A percentile compares a stretch with the other conserved stretches of the same genome.
Evolutionary conservation across 1,140 invertebrate species (phyloP).

Genomic region (Lepidotrigona ventralis): DNA sequence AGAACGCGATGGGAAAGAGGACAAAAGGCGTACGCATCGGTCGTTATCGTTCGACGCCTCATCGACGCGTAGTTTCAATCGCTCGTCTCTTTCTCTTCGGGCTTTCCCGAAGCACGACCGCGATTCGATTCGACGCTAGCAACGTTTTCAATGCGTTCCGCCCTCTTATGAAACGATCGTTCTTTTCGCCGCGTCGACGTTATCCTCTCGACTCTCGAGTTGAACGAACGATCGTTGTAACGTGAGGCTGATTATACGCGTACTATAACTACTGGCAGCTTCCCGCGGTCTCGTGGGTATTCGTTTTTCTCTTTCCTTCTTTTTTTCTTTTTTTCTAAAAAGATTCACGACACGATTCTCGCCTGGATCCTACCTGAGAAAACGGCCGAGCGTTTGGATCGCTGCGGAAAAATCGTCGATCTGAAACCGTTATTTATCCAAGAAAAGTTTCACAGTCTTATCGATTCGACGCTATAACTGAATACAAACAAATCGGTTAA

Average conservation of each 20-base stretch:
- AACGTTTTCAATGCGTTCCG: slow-evolving; percentile 23
- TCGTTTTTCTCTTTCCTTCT: neutral
- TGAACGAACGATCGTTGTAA: neutral
- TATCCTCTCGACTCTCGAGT: slow-evolving; percentile 34
- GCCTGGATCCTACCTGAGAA: slow-evolving; percentile 39
- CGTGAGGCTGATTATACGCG: slow-evolving; percentile 1
- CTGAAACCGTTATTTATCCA: slow-evolving; percentile 53
- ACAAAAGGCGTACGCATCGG: slow-evolving; percentile 33
- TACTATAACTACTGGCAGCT: neutral
- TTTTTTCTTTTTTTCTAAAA: neutral
- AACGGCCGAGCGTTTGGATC: slow-evolving; percentile 19
- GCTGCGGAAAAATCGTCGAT: slow-evolving; percentile 43
- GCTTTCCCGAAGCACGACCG: neutral
- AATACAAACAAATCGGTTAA: neutral
- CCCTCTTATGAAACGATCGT: slow-evolving; percentile 19
- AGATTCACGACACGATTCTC: slow-evolving; percentile 11
- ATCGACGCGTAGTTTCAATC: slow-evolving; percentile 28
- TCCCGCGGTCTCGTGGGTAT: neutral
- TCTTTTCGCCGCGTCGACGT: slow-evolving; percentile 11
- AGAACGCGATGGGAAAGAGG: slow-evolving; percentile 2
- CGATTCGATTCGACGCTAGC: slow-evolving; percentile 23
- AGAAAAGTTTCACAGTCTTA: neutral
- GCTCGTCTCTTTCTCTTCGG: neutral
- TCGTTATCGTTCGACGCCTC: slow-evolving; percentile 34
- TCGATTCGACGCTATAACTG: neutral